Evolutionary conservation across 1,140 invertebrate genomes (phyloP), one percentile per base, ranked within the genome.

Genomic region (Drosophila varians): DNA sequence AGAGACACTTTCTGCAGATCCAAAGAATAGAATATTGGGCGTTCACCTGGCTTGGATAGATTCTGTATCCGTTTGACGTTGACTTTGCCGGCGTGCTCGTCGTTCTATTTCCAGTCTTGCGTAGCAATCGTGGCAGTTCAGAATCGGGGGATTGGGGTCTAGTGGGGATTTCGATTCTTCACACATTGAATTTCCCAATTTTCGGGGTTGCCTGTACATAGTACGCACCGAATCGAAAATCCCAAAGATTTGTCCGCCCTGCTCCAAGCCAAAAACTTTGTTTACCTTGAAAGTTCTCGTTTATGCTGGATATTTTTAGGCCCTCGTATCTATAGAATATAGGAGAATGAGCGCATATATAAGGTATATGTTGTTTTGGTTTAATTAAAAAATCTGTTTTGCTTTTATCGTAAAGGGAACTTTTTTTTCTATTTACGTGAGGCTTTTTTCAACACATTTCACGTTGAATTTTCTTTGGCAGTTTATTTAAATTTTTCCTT

Each of bases 361-460:
- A 60, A 31, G 53, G 40, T 69, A 57, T 25, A 14, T 60, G 75
- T 86, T 84, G 65, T 79, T 84, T 79, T 76, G 80, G 57, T 75
- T 84, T 86, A 84, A 84, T 84, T 86, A 76, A 86, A 76, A 86
- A 86, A 86, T 72, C 56, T 79, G 54, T 84, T 72, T 60, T 60
- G 38, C 46, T 54, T 84, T 74, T 61, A 66, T 66, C 58, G 70
- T 34, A 25, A 43, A 74, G 36, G 18, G 40, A 53, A 56, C 64
- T 74, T 83, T 84, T 74, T n/a, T 55, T 53, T 25, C 83, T 84
- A 65, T 21, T 55, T 53, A 21, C 56, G 43, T 58, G 48, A 45
- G 38, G 11, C 19, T 31, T 79, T 77, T 74, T 84, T 79, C 60
- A 83, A 79, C 71, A 86, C 75, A 86, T 75, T 73, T 65, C n/a